Conservation (phyloP, 92 coral and sea anemone genomes). For the Porites lobata region DNA sequence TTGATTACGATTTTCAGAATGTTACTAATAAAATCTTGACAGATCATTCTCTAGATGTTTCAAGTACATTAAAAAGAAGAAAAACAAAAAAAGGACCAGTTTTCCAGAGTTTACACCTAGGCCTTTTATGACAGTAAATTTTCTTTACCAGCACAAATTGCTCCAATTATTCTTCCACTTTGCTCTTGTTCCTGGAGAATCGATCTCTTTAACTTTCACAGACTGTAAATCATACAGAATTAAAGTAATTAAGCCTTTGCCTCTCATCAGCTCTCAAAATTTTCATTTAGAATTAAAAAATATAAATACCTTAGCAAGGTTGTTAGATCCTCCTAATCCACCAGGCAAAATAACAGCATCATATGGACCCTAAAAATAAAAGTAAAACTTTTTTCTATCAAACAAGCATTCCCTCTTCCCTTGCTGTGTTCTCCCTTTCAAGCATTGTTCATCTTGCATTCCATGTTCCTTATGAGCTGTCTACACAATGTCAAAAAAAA, state of each 20-base stretch:
- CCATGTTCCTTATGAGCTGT: too few species aligned
- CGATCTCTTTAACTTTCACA: slow-evolving; percentile 75
- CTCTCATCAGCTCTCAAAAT: too few species aligned
- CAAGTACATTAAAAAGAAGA: too few species aligned
- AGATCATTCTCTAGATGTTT: too few species aligned
- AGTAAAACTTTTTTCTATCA: background rate
- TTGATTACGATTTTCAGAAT: too few species aligned
- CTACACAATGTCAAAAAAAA: too few species aligned
- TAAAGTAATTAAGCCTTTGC: too few species aligned
- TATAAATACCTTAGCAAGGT: slow-evolving; percentile 79
- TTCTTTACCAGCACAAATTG: slow-evolving; percentile 94
- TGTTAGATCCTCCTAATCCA: slow-evolving; percentile 87
- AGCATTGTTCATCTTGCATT: too few species aligned
- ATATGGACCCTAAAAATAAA: slow-evolving; percentile 77
- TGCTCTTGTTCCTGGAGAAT: slow-evolving; percentile 89
- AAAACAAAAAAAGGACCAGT: background rate
- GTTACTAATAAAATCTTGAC: too few species aligned
- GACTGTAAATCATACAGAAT: slow-evolving; percentile 58
- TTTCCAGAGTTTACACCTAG: background rate
- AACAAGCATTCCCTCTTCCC: too few species aligned
- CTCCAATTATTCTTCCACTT: slow-evolving; percentile 92
- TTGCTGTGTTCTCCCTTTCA: too few species aligned
- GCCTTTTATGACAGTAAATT: background rate
- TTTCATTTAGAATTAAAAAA: too few species aligned
- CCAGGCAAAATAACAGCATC: slow-evolving; percentile 98